These are phyloP conservation scores for Tragulus kanchil DNA, from an alignment of 2,113 vertebrate genomes.

Conservation along the genomic window DNA sequence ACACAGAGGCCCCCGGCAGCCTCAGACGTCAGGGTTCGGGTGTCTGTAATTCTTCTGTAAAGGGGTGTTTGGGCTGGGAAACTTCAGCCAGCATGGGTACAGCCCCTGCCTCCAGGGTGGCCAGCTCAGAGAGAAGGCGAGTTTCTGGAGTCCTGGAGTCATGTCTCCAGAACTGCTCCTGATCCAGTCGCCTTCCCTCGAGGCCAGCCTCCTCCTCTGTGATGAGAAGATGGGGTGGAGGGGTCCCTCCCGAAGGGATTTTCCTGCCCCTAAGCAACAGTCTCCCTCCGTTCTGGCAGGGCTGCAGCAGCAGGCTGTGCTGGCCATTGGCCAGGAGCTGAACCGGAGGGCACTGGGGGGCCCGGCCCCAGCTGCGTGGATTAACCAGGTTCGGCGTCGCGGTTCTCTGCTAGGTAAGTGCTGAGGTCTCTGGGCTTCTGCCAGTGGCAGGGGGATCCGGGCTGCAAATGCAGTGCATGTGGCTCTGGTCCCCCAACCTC, in stretches of 20 bases:
- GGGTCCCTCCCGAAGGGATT: background rate
- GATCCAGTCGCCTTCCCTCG: background rate
- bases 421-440: background rate
- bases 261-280: accelerated
- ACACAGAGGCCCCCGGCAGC: background rate
- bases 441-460: too few species aligned
- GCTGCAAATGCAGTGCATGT: too few species aligned
- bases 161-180: background rate
- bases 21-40: background rate
- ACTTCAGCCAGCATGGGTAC: background rate
- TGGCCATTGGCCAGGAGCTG: conserved; percentile 94
- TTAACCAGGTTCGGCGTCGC: conserved; percentile 90
- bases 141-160: background rate
- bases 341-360: conserved; percentile 88
- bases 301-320: conserved; percentile 91
- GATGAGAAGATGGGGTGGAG: background rate
- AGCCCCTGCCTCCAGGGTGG: background rate
- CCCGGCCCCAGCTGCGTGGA: conserved; percentile 89
- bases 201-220: background rate
- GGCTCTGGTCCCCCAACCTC: background rate
- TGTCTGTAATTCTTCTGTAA: background rate
- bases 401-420: conserved; percentile 95
- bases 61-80: background rate
- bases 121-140: background rate
- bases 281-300: conserved; percentile 83